A percentile compares a stretch with the other conserved stretches of the same genome.
Conservation (phyloP, 2,113 vertebrate genomes). For the Ahaetulla prasina region DNA sequence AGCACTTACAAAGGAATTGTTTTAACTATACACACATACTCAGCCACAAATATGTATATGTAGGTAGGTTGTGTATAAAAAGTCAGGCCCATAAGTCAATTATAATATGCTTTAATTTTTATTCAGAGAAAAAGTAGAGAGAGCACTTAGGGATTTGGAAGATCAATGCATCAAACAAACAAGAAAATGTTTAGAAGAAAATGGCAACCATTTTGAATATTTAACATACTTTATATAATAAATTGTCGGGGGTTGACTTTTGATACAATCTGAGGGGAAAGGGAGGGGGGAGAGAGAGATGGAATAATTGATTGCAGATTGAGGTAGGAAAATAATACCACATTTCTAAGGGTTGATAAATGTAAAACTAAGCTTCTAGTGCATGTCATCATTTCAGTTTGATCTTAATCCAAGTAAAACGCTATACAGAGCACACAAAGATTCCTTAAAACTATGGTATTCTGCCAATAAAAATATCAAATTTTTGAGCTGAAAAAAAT, state of each 20-base stretch:
- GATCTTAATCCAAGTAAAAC: neutral
- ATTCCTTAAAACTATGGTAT: neutral
- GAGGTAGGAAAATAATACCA: neutral
- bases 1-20: neutral
- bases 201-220: neutral
- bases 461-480: constrained; percentile 12
- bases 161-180: neutral
- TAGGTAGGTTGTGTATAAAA: neutral
- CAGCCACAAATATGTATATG: neutral
- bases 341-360: neutral
- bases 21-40: neutral
- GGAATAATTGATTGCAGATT: neutral
- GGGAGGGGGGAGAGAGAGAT: neutral
- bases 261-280: neutral
- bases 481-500: neutral
- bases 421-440: neutral
- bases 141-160: neutral
- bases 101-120: neutral
- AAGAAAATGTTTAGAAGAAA: neutral
- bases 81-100: neutral
- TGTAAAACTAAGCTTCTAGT: neutral
- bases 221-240: neutral
- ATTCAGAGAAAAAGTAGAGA: neutral
- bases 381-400: neutral
- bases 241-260: neutral